Conservation (phyloP, 1,140 invertebrate species). For the Streblospio benedicti region DNA sequence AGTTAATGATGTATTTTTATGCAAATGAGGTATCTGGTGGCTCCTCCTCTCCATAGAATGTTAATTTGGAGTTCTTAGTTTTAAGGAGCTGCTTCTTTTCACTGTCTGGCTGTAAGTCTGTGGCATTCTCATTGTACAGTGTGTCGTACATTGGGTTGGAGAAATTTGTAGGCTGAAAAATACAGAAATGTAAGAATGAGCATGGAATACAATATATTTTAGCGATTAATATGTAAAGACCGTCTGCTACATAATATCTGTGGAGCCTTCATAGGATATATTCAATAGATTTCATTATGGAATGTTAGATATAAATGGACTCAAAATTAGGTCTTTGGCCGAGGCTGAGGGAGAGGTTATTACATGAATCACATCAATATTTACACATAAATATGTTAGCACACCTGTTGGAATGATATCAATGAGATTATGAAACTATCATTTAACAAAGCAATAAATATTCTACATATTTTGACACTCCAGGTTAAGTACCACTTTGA, state of each 20-base stretch:
- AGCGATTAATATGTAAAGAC: neutral
- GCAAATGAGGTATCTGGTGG: too few species aligned
- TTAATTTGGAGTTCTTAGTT: too few species aligned
- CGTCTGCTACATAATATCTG: neutral
- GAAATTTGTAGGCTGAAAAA: constrained; percentile 59
- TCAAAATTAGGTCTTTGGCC: too few species aligned
- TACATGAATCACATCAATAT: too few species aligned
- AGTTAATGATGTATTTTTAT: too few species aligned
- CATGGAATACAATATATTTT: neutral
- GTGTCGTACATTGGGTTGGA: constrained; percentile 76
- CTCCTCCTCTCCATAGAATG: too few species aligned
- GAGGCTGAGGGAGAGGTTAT: neutral
- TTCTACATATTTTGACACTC: too few species aligned
- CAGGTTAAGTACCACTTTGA: too few species aligned
- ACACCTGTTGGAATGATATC: too few species aligned
- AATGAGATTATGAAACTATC: too few species aligned
- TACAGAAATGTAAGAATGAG: neutral
- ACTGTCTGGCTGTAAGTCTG: neutral
- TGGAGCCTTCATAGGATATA: neutral
- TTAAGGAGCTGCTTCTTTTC: constrained; percentile 9
- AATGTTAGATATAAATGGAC: neutral
- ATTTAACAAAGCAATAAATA: too few species aligned
- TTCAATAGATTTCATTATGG: neutral
- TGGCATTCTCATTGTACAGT: constrained; percentile 1
- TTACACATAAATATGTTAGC: too few species aligned